Conservation (phyloP, 2,888 invertebrate genomes). For the Eupithecia insigniata region DNA sequence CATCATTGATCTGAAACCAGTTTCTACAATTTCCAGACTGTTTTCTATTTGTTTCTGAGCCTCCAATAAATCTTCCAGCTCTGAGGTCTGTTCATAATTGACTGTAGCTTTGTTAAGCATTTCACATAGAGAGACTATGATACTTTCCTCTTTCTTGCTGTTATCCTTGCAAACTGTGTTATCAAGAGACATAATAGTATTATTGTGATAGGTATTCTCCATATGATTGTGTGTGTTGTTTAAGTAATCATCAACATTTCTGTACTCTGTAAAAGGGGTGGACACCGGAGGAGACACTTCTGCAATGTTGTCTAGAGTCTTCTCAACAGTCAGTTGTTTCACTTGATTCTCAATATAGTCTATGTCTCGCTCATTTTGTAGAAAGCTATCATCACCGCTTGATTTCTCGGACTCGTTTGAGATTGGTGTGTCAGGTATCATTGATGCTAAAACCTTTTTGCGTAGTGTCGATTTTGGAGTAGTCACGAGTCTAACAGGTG, state of each 20-base stretch:
- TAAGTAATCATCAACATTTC: slow-evolving; percentile 67
- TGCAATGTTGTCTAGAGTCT: slow-evolving; percentile 57
- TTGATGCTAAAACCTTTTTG: slow-evolving; percentile 40
- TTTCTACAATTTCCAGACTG: slow-evolving; percentile 64
- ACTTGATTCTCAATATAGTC: slow-evolving; percentile 58
- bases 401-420: slow-evolving; percentile 71
- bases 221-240: slow-evolving; percentile 59
- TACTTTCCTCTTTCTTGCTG: slow-evolving; percentile 67
- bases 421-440: slow-evolving; percentile 60
- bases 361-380: slow-evolving; percentile 68
- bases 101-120: slow-evolving; percentile 69
- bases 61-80: slow-evolving; percentile 61
- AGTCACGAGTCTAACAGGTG: slow-evolving; percentile 31
- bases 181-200: slow-evolving; percentile 73
- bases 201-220: slow-evolving; percentile 62
- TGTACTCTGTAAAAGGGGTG: slow-evolving; percentile 72
- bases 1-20: slow-evolving; percentile 56
- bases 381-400: slow-evolving; percentile 71
- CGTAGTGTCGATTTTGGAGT: slow-evolving; percentile 39
- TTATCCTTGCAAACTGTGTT: slow-evolving; percentile 54
- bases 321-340: slow-evolving; percentile 53
- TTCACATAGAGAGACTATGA: slow-evolving; percentile 71
- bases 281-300: slow-evolving; percentile 68
- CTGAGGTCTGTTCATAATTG: slow-evolving; percentile 52
- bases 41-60: slow-evolving; percentile 60